Conservation (phyloP, 2,797 vertebrate genomes). For the Takifugu rubripes region DNA sequence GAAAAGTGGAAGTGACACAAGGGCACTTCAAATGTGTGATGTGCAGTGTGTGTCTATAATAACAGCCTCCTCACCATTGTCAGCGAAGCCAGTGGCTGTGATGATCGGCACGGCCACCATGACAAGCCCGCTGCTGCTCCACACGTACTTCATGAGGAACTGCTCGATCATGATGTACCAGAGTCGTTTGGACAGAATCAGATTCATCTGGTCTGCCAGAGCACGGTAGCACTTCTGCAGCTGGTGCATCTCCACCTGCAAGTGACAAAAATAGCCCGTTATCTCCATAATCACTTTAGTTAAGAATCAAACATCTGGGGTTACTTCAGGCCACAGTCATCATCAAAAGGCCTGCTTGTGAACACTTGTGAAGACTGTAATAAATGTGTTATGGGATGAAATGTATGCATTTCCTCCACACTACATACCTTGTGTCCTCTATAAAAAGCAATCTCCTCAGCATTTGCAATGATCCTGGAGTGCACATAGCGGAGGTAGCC, state of each 20-base stretch:
- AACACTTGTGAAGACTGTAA: too few species aligned
- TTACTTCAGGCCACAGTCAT: too few species aligned
- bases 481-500: conserved; percentile 94
- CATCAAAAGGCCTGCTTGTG: too few species aligned
- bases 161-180: conserved; percentile 99
- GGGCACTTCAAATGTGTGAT: too few species aligned
- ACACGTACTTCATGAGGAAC: conserved; percentile 99
- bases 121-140: conserved; percentile 92
- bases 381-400: too few species aligned
- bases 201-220: conserved; percentile 92
- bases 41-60: too few species aligned
- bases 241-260: conserved; percentile 95
- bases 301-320: too few species aligned
- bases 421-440: conserved; percentile 89
- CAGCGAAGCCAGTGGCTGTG: conserved; percentile 94
- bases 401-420: too few species aligned
- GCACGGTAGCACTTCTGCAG: conserved; percentile 94
- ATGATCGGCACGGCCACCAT: conserved; percentile 99
- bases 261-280: not conserved
- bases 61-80: conserved; percentile 78
- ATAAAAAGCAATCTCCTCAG: conserved; percentile 98
- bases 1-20: not conserved
- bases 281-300: too few species aligned
- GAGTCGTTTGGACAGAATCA: conserved; percentile 94
- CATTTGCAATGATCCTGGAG: conserved; percentile 95